Conservation (phyloP, 2,888 invertebrate species). For the Pyrrhosoma nymphula region DNA sequence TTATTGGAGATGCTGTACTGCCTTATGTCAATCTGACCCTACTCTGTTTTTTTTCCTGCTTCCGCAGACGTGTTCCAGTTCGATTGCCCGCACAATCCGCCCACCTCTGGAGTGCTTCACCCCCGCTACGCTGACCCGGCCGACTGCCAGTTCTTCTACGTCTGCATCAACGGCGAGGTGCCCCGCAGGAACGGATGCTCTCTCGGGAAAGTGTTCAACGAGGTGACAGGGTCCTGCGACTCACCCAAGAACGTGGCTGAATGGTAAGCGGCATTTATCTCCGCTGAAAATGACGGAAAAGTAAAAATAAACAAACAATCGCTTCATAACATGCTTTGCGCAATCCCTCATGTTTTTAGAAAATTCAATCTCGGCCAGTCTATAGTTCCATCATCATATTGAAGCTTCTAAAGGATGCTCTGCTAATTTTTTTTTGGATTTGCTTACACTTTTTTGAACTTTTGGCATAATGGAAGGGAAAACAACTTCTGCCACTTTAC, state of each 20-base stretch:
- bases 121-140: conserved; percentile 93
- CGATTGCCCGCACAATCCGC: conserved; percentile 89
- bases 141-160: conserved; percentile 95
- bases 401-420: too few relatives aligned
- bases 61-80: conserved; percentile 87
- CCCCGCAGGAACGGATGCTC: conserved; percentile 93
- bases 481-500: too few relatives aligned
- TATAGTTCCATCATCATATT: too few relatives aligned
- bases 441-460: too few relatives aligned
- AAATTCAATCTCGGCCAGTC: too few relatives aligned
- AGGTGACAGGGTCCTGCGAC: conserved; percentile 87
- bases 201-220: conserved; percentile 93
- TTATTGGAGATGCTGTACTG: too few relatives aligned
- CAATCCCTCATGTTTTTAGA: too few relatives aligned
- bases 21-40: too few relatives aligned
- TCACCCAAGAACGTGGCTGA: conserved; percentile 93
- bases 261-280: conserved; percentile 82
- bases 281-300: background rate
- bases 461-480: too few relatives aligned
- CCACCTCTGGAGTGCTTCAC: conserved; percentile 86
- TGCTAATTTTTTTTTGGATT: too few relatives aligned
- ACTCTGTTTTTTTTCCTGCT: too few relatives aligned
- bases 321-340: background rate
- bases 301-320: background rate
- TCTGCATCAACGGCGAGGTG: conserved; percentile 92